Percentiles rank a stretch among this genome's conserved stretches.
These are phyloP conservation scores for Salmo trutta DNA, from an alignment of 2,797 vertebrate genomes.

Conservation along the genomic window DNA sequence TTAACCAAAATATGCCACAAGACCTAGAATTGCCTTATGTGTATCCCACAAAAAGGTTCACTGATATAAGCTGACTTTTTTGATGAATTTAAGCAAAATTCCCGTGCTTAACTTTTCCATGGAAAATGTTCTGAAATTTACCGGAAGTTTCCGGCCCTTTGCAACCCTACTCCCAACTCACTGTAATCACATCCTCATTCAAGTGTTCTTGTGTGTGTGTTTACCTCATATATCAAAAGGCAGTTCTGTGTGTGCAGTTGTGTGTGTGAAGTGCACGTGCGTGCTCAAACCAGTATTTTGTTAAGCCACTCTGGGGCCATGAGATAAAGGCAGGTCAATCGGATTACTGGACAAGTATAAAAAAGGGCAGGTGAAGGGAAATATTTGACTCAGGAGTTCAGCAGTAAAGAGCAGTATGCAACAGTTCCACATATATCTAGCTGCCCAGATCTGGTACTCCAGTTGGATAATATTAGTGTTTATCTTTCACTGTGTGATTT, in stretches of 20 bases:
- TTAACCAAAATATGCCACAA: no score
- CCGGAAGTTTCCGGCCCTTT: no score
- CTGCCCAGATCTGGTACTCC: neutral
- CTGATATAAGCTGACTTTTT: no score
- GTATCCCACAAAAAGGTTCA: no score
- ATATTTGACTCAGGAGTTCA: neutral
- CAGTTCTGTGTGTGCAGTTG: constrained; percentile 3
- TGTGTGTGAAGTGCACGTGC: neutral
- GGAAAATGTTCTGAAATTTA: no score
- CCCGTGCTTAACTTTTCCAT: no score
- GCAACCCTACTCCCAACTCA: neutral
- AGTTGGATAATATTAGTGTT: neutral
- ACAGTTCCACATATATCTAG: neutral
- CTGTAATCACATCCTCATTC: constrained; percentile 14
- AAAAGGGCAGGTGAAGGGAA: neutral
- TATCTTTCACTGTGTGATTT: neutral
- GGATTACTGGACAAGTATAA: neutral
- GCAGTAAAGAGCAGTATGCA: neutral
- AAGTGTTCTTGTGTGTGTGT: constrained; percentile 10
- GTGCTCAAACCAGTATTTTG: neutral
- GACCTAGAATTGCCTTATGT: no score
- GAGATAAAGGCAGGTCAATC: neutral
- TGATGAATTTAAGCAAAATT: no score
- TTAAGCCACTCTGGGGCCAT: no score
- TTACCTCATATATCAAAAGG: neutral